Percentiles rank a stretch among this genome's conserved stretches.
Conservation (phyloP, 2,888 invertebrate genomes). For the Spicauda simplicius region DNA sequence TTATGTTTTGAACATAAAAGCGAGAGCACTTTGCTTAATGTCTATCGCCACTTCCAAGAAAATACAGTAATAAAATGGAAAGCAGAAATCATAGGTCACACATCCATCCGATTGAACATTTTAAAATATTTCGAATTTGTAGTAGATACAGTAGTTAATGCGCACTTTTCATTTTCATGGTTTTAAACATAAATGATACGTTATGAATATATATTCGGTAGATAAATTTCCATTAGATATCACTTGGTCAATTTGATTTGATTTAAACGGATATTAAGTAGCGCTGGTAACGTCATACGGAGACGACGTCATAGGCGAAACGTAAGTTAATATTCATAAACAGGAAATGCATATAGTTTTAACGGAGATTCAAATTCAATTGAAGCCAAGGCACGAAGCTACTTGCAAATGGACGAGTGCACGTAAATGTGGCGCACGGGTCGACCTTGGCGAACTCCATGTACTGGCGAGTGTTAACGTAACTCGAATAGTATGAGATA, state of each 20-base stretch:
- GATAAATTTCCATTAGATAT: too few species aligned
- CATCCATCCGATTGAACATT: too few species aligned
- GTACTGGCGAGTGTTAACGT: background rate
- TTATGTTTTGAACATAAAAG: background rate
- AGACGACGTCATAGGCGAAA: background rate
- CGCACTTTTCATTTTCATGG: too few species aligned
- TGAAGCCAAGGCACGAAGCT: conserved; percentile 29
- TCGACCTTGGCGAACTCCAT: conserved; percentile 31
- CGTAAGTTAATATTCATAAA: background rate
- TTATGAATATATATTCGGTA: too few species aligned
- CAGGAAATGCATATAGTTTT: conserved; percentile 23
- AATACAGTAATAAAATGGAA: background rate
- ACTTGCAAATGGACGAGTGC: conserved; percentile 4
- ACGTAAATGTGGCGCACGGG: conserved; percentile 23
- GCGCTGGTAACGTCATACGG: background rate
- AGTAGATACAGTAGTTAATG: too few species aligned
- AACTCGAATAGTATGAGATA: background rate
- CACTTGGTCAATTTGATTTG: too few species aligned
- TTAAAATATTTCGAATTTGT: too few species aligned
- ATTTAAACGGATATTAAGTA: too few species aligned
- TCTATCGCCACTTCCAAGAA: background rate
- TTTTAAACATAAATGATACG: too few species aligned
- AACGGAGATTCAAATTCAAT: conserved; percentile 23
- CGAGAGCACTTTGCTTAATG: background rate
- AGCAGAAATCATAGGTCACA: background rate